These are phyloP conservation scores for Pachyrhynchus sulphureomaculatus DNA, from an alignment of 1,140 invertebrate genomes.

Conservation along the genomic window DNA sequence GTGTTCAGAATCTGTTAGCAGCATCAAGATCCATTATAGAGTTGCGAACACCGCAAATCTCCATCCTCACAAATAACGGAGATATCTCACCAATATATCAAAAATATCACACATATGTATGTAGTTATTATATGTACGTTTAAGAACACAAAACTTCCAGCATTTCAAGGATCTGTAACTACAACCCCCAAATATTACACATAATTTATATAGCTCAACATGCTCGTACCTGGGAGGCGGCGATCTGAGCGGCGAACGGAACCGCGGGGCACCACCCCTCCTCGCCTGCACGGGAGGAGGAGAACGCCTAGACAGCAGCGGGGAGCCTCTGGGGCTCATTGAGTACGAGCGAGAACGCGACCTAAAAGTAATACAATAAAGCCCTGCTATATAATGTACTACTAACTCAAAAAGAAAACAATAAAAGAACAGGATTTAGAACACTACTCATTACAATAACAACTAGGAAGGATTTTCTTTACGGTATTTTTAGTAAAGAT, in stretches of 20 bases:
- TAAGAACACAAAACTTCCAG: too few species aligned
- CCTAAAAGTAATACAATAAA: conserved; percentile 39
- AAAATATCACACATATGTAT: too few species aligned
- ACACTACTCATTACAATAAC: not conserved
- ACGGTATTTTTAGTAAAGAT: too few species aligned
- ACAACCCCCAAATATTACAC: too few species aligned
- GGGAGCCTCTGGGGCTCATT: conserved; percentile 37
- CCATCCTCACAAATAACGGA: too few species aligned
- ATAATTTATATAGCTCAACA: not conserved
- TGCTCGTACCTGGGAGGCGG: conserved; percentile 44
- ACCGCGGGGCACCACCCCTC: conserved; percentile 49
- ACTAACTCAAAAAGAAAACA: conserved; percentile 2
- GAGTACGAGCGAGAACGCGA: conserved; percentile 49
- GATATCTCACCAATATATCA: too few species aligned
- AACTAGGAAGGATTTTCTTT: not conserved
- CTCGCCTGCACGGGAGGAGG: conserved; percentile 29
- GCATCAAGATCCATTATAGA: too few species aligned
- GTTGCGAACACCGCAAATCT: too few species aligned
- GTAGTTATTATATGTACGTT: too few species aligned
- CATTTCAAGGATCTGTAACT: too few species aligned
- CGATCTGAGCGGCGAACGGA: conserved; percentile 56
- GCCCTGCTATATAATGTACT: conserved; percentile 4
- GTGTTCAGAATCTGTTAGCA: too few species aligned
- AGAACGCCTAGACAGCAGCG: conserved; percentile 38
- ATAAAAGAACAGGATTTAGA: not conserved